Evolutionary conservation across 2,888 invertebrate species (phyloP).

Genomic region (Endomychus coccineus): DNA sequence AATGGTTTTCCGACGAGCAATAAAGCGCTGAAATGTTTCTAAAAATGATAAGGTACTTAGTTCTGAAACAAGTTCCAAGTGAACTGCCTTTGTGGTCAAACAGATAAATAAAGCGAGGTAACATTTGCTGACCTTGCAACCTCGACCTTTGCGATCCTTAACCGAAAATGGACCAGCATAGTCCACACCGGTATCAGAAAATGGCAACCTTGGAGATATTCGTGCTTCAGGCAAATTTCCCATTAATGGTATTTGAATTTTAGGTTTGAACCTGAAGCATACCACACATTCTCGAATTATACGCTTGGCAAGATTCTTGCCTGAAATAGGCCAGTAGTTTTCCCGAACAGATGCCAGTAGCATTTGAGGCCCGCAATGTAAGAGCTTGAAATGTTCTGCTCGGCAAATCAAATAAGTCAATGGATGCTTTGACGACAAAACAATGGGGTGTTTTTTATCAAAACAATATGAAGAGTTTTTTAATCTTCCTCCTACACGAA

Average conservation of each 20-base stretch:
- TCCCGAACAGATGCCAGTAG: conserved; percentile 1
- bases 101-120: conserved; percentile 9
- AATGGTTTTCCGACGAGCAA: conserved; percentile 18
- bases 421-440: conserved; percentile 2
- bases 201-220: neutral
- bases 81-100: conserved; percentile 8
- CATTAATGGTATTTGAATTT: conserved; percentile 2
- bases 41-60: conserved; percentile 19
- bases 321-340: neutral
- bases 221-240: conserved; percentile 2
- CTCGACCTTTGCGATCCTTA: conserved; percentile 2
- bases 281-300: neutral
- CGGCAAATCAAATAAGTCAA: neutral
- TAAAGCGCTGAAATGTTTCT: conserved; percentile 17
- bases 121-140: neutral
- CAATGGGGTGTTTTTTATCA: conserved; percentile 3
- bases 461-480: no score
- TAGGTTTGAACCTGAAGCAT: conserved; percentile 5
- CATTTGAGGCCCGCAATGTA: conserved; percentile 3
- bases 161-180: conserved; percentile 9
- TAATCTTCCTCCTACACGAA: no score
- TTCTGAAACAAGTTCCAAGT: conserved; percentile 16
- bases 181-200: conserved; percentile 3
- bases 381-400: conserved; percentile 1
- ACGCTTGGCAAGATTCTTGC: neutral